Conservation (phyloP, 2,797 vertebrate genomes). For the Cyprinodon diabolis region DNA sequence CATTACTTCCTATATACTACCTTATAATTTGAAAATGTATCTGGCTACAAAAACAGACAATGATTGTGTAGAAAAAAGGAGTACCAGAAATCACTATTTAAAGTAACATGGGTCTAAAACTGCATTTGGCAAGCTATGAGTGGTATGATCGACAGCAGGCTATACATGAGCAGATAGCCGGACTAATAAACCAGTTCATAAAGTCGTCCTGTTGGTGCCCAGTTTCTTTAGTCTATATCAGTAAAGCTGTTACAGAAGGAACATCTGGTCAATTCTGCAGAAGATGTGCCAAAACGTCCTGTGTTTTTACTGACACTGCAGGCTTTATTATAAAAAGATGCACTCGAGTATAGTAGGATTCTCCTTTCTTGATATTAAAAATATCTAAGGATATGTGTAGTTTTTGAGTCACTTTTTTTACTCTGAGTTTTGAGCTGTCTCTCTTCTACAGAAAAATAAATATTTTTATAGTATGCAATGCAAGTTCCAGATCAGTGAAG, state of each 20-base stretch:
- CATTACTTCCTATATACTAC: too few species aligned
- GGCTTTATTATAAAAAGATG: not conserved
- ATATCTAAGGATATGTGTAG: too few species aligned
- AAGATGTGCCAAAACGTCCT: not conserved
- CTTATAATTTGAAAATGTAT: too few species aligned
- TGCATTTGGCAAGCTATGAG: too few species aligned
- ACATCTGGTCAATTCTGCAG: not conserved
- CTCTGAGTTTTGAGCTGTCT: not conserved
- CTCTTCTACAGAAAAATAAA: not conserved
- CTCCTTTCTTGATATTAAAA: not conserved
- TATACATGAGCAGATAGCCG: not conserved
- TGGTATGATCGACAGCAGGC: too few species aligned
- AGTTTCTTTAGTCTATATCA: not conserved
- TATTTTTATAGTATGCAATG: not conserved
- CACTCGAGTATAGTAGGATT: not conserved
- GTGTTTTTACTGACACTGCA: not conserved
- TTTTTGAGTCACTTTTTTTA: not conserved
- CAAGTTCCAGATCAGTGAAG: not conserved
- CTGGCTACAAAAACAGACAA: too few species aligned
- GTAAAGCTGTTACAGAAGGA: not conserved
- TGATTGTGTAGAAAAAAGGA: too few species aligned
- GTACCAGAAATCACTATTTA: too few species aligned
- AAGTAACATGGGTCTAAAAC: too few species aligned
- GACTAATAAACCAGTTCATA: not conserved
- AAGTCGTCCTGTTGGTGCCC: not conserved